These are phyloP conservation scores for Uria aalge DNA, from an alignment of 2,113 vertebrate species.

Conservation along the genomic window DNA sequence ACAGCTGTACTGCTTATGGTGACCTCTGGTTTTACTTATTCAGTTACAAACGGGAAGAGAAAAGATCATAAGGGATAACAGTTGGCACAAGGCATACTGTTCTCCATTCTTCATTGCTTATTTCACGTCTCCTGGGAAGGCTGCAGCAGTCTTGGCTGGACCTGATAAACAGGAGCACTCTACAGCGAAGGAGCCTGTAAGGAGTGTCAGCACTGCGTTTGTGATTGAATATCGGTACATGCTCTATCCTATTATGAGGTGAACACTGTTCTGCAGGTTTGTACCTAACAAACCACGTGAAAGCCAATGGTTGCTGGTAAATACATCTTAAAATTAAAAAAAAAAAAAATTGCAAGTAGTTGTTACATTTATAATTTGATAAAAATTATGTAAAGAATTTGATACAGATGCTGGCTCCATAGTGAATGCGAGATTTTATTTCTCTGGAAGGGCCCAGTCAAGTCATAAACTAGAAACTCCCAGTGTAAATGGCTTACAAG, in stretches of 20 bases:
- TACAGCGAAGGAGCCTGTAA: not conserved
- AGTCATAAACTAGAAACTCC: slow-evolving; percentile 29
- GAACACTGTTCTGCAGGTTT: not conserved
- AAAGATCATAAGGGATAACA: not conserved
- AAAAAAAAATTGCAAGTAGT: not conserved
- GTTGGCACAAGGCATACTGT: not conserved
- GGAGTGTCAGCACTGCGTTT: slow-evolving; percentile 12
- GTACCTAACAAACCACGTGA: not conserved
- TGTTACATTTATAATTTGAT: slow-evolving; percentile 53
- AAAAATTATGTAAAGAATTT: slow-evolving; percentile 22
- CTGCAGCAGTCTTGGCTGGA: not conserved
- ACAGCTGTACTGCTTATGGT: slow-evolving; percentile 3
- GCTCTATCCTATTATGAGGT: not conserved
- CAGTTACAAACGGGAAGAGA: not conserved
- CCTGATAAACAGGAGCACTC: not conserved
- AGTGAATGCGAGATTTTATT: slow-evolving; percentile 37
- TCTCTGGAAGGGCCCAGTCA: slow-evolving; percentile 10
- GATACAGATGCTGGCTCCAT: not conserved
- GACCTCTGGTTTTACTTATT: slow-evolving; percentile 14
- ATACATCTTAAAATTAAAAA: not conserved
- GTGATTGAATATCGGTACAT: not conserved
- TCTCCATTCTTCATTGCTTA: slow-evolving; percentile 4
- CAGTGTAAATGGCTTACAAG: slow-evolving; percentile 33
- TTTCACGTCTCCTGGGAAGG: not conserved
- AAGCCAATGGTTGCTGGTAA: not conserved